phyloP scores from a whole-genome alignment of 2,888 invertebrate genomes.

The Drosophila falleni region DNA sequence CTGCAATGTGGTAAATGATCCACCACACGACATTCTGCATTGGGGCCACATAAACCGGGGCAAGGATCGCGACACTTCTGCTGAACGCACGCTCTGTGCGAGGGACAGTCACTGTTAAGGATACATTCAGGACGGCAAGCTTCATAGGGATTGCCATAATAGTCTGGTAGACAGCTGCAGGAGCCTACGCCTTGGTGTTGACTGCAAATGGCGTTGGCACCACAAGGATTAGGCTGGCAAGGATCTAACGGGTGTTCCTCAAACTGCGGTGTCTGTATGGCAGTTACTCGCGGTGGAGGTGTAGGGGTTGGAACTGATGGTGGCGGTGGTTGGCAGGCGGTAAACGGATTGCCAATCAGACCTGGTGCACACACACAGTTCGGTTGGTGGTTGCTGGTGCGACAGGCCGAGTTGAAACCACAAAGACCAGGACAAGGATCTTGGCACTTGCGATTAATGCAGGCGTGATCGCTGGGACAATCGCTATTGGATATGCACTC shows the following conservation, averaged over 20 bases:
- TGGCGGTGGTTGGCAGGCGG: slow-evolving; percentile 86
- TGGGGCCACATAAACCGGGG: slow-evolving; percentile 90
- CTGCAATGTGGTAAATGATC: slow-evolving; percentile 91
- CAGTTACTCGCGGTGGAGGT: slow-evolving; percentile 28
- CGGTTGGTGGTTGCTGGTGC: slow-evolving; percentile 91
- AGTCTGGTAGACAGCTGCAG: slow-evolving; percentile 90
- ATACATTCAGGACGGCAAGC: slow-evolving; percentile 93
- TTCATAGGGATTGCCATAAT: slow-evolving; percentile 88
- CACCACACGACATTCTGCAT: slow-evolving; percentile 90
- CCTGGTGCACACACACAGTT: slow-evolving; percentile 89
- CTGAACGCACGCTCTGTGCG: slow-evolving; percentile 90
- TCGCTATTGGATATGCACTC: slow-evolving; percentile 91
- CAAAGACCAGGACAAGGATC: slow-evolving; percentile 92
- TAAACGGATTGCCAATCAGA: slow-evolving; percentile 91
- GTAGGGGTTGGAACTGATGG: slow-evolving; percentile 32
- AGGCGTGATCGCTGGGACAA: slow-evolving; percentile 90
- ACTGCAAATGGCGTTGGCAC: slow-evolving; percentile 88
- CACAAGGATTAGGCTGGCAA: slow-evolving; percentile 91
- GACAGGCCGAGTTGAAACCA: slow-evolving; percentile 90
- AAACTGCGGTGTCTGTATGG: slow-evolving; percentile 51
- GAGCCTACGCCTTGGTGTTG: slow-evolving; percentile 89
- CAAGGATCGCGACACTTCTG: slow-evolving; percentile 93
- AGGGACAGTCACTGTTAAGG: slow-evolving; percentile 91
- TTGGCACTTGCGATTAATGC: slow-evolving; percentile 91
- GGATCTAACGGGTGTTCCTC: slow-evolving; percentile 85